phyloP scores from a whole-genome alignment of 2,888 invertebrate genomes.

The Drosophila ochracea region DNA sequence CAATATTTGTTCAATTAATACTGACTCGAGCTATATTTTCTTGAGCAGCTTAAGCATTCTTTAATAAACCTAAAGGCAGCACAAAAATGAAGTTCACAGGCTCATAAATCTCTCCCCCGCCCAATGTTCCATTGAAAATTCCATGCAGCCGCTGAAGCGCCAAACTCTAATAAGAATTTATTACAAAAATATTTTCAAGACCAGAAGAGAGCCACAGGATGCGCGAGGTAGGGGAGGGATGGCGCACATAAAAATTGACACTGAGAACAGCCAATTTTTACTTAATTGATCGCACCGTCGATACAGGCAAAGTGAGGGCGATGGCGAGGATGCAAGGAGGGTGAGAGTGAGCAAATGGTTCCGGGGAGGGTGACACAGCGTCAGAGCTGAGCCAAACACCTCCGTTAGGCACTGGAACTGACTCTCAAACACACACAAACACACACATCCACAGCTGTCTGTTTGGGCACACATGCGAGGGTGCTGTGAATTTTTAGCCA shows the following conservation, averaged over 20 bases:
- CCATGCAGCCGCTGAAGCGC: conserved; percentile 35
- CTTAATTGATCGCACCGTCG: conserved; percentile 66
- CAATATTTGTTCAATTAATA: conserved; percentile 67
- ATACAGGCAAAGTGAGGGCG: conserved; percentile 23
- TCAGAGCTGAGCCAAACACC: conserved; percentile 36
- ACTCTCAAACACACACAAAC: conserved; percentile 13
- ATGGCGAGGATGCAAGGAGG: conserved; percentile 8
- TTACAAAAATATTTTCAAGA: conserved; percentile 39
- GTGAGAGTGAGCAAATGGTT: conserved; percentile 28
- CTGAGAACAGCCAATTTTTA: conserved; percentile 44
- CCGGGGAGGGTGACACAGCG: conserved; percentile 40
- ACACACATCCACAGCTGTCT: conserved; percentile 31
- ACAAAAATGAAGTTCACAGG: conserved; percentile 12
- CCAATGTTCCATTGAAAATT: conserved; percentile 8
- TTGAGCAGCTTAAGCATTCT: conserved; percentile 22
- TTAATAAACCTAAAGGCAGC: conserved; percentile 9
- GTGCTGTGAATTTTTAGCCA: conserved; percentile 22
- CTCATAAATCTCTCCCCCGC: conserved; percentile 58
- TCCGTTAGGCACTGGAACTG: conserved; percentile 42
- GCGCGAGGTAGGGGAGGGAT: not conserved
- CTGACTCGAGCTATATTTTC: conserved; percentile 20
- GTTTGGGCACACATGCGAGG: conserved; percentile 33
- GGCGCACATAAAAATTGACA: conserved; percentile 19
- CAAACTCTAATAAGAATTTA: conserved; percentile 71
- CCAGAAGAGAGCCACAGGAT: conserved; percentile 16